Base-by-base conservation (phyloP, 2,797 vertebrate species). In the Cottoperca gobio region DNA sequence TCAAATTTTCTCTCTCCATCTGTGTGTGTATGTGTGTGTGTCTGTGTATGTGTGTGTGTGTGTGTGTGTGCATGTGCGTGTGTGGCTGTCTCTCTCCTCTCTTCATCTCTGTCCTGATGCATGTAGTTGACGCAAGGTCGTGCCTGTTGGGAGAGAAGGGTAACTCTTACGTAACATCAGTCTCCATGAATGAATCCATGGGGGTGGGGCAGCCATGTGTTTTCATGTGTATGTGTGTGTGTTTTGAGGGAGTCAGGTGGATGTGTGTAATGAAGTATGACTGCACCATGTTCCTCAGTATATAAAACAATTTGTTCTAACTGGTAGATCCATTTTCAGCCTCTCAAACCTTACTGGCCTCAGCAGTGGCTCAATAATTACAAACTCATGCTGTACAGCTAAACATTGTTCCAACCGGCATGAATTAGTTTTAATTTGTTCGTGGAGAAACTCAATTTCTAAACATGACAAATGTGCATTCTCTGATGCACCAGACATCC, bases 151-250 rank as follows among this genome's bases (percentile, higher is more conserved):
- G 42, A 70, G 80, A 63, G 57, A 63, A 72, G 77, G 74, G 60
- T 71, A 83, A 84, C 69, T 64, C 78, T 65, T 93, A 89, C 79
- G 62, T 88, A 92, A 93, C 85, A 37, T 6, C 71, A n/a, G 75
- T 83, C 77, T 87, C 82, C 85, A 86, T 91, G 83, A 89, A 90
- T 88, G 86, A 80, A 54, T 70, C 64, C 35, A 0, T 16, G 70
- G 73, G 79, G 83, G 81, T 19, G 63, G 70, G 68, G 81, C 28
- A 54, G 64, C 48, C 50, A 64, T 75, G 73, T 77, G 64, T 66
- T 26, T 24, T 49, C 26, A 33, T 60, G 43, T 48, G 53, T 55
- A 9, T 61, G 37, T 17, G 21, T 26, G 42, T 11, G 39, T 54
- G 54, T 59, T 31, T 21, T 6, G 43, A 35, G 7, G 16, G 33